A percentile compares a stretch with the other conserved stretches of the same genome.
phyloP scores from a whole-genome alignment of 2,797 vertebrate genomes.

The Coranthus polyacanthus region DNA sequence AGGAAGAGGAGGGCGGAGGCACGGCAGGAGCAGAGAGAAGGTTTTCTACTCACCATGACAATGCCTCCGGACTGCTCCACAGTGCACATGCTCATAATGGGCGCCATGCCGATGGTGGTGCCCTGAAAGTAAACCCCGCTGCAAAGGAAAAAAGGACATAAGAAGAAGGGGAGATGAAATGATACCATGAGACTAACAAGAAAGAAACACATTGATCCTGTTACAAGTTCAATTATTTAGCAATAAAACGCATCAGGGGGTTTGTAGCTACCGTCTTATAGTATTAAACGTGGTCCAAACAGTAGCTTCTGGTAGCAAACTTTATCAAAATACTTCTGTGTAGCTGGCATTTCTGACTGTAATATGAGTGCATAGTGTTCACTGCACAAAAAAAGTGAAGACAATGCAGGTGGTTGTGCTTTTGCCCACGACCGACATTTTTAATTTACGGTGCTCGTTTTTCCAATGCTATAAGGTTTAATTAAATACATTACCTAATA shows the following conservation, averaged over 20 bases:
- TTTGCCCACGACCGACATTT: slow-evolving; percentile 1
- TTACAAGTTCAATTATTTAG: too few relatives aligned
- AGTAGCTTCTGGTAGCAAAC: too few relatives aligned
- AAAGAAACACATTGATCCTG: too few relatives aligned
- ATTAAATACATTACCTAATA: too few relatives aligned
- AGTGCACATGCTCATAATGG: slow-evolving; percentile 99
- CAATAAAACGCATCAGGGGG: too few relatives aligned
- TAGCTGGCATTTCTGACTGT: too few relatives aligned
- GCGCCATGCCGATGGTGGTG: slow-evolving; percentile 98
- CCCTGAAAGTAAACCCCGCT: slow-evolving; percentile 99
- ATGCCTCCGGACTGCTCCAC: slow-evolving; percentile 97
- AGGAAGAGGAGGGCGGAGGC: slow-evolving; percentile 31
- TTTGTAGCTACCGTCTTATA: too few relatives aligned
- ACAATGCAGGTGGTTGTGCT: neutral
- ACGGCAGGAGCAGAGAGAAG: neutral
- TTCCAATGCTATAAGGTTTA: neutral
- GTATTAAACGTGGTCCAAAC: too few relatives aligned
- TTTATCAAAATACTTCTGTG: too few relatives aligned
- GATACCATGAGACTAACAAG: too few relatives aligned
- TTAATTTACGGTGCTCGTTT: neutral
- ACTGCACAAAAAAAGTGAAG: too few relatives aligned
- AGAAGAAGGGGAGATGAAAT: neutral
- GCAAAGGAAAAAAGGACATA: slow-evolving; percentile 47
- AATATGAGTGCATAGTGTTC: too few relatives aligned
- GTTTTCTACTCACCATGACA: slow-evolving; percentile 92